Evolutionary conservation across 2,797 vertebrate species (phyloP).

Genomic region (Diplodus sargus): DNA sequence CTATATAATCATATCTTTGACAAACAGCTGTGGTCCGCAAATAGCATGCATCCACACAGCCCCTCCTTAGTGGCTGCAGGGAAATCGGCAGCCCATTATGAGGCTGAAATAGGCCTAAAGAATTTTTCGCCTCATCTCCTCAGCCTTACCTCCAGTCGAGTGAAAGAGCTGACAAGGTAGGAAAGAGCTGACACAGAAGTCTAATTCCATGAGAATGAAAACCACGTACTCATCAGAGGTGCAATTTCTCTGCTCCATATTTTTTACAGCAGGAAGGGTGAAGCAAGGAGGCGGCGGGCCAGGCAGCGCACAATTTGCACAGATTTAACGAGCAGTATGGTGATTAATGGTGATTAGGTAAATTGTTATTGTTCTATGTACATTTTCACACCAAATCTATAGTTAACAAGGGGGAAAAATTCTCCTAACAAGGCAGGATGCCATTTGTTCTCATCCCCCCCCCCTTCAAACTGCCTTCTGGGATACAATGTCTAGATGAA

Average conservation of each 20-base stretch:
- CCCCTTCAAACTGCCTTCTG: constrained; percentile 51
- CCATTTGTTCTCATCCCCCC: constrained; percentile 63
- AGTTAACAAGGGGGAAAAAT: constrained; percentile 48
- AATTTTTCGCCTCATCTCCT: constrained; percentile 78
- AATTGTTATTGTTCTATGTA: constrained; percentile 50
- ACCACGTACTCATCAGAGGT: constrained; percentile 67
- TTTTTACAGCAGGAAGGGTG: constrained; percentile 24
- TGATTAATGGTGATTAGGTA: constrained; percentile 60
- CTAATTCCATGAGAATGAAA: constrained; percentile 71
- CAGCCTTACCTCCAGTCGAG: constrained; percentile 69
- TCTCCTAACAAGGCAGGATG: constrained; percentile 34
- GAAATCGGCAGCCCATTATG: constrained; percentile 72
- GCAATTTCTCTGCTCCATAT: constrained; percentile 54
- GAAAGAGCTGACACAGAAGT: constrained; percentile 73
- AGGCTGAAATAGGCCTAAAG: constrained; percentile 72
- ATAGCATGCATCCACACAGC: constrained; percentile 62
- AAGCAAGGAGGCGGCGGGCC: constrained; percentile 11
- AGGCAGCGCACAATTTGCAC: constrained; percentile 41
- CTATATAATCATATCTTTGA: constrained; percentile 78
- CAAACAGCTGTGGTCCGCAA: constrained; percentile 78
- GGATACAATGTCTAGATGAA: constrained; percentile 49
- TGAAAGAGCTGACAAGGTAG: constrained; percentile 76
- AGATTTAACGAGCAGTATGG: constrained; percentile 44
- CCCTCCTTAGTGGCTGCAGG: constrained; percentile 50
- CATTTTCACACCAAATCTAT: constrained; percentile 39